Percentiles rank a stretch among this genome's conserved stretches.
Conservation (phyloP, 1,140 invertebrate species). For the Cydia strobilella region DNA sequence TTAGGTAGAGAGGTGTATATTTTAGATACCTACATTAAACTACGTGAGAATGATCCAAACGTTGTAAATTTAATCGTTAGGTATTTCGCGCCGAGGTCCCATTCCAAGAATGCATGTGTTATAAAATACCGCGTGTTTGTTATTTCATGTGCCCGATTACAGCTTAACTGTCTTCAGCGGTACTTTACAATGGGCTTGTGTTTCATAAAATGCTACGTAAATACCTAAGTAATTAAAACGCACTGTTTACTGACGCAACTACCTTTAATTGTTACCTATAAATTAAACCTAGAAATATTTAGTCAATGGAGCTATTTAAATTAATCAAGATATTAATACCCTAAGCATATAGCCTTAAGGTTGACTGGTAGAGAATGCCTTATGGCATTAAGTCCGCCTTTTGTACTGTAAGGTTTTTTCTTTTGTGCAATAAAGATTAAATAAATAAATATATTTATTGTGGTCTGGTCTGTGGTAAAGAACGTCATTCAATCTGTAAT, state of each 20-base stretch:
- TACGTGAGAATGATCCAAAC: background rate
- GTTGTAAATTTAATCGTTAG: background rate
- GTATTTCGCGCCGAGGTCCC: background rate
- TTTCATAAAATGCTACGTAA: background rate
- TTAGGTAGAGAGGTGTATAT: background rate
- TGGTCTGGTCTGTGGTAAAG: no score
- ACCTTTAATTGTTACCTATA: constrained; percentile 11
- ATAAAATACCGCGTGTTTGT: constrained; percentile 24
- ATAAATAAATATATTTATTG: no score
- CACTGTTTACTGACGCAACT: background rate
- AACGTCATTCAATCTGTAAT: no score
- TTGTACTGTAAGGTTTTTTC: no score
- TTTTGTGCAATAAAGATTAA: no score
- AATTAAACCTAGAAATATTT: no score
- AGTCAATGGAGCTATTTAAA: no score
- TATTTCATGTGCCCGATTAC: constrained; percentile 15
- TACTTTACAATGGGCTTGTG: background rate
- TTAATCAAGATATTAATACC: no score
- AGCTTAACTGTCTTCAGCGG: constrained; percentile 14
- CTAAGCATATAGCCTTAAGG: no score
- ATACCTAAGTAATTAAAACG: constrained; percentile 15
- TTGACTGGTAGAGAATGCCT: no score
- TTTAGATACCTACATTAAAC: background rate
- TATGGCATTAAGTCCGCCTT: no score
- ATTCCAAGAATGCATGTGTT: constrained; percentile 19